Evolutionary conservation across 2,797 vertebrate genomes (phyloP).

Genomic region (Tapirus indicus): DNA sequence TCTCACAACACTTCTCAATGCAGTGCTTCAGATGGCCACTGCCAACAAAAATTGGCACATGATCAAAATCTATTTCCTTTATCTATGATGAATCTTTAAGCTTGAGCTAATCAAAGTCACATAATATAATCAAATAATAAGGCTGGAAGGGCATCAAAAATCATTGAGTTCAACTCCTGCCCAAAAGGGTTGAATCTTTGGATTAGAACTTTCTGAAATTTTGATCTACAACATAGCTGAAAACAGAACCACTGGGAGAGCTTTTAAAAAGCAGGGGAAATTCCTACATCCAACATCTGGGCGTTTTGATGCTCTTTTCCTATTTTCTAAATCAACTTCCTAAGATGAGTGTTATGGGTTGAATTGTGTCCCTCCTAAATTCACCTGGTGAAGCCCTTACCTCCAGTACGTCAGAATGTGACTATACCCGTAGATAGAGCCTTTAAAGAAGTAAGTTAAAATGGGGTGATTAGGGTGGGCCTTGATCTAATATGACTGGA

Average conservation of each 20-base stretch:
- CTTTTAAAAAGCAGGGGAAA: background rate
- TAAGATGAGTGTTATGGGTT: background rate
- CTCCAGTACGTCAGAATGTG: background rate
- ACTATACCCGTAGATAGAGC: background rate
- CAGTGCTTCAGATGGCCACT: background rate
- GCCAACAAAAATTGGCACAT: background rate
- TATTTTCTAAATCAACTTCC: background rate
- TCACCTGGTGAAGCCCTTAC: background rate
- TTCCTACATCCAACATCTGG: background rate
- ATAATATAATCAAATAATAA: background rate
- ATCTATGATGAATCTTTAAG: background rate
- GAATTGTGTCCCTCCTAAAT: background rate
- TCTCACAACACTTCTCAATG: background rate
- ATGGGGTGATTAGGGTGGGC: background rate
- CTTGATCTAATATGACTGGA: background rate
- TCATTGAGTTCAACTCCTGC: background rate
- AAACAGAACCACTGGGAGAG: background rate
- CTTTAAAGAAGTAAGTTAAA: background rate
- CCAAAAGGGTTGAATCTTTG: background rate
- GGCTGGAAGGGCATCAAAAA: background rate
- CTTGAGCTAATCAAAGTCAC: background rate
- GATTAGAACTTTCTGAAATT: background rate
- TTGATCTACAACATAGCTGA: background rate
- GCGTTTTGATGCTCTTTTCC: background rate
- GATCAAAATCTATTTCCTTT: background rate